phyloP scores from a whole-genome alignment of 2,888 invertebrate species.

The Agrochola macilenta region DNA sequence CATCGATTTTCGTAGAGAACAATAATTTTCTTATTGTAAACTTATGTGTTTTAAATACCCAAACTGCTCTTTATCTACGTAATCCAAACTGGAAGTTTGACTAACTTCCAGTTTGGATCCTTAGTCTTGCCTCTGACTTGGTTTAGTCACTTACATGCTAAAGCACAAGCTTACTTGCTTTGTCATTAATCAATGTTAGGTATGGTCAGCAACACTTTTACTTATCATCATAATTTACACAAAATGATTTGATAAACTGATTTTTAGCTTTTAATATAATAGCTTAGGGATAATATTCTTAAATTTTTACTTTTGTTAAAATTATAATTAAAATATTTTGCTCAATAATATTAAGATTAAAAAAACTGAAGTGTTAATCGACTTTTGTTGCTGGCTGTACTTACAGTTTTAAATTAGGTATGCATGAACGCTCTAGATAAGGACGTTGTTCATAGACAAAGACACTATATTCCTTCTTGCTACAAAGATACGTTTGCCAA shows the following conservation, averaged over 20 bases:
- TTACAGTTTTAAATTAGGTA: background rate
- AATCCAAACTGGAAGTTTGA: background rate
- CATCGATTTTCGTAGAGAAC: background rate
- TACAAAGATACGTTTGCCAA: background rate
- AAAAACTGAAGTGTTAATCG: no score
- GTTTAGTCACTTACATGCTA: background rate
- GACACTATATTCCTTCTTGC: no score
- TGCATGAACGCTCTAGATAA: background rate
- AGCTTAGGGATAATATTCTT: no score
- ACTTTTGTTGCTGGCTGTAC: background rate
- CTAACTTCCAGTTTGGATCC: no score
- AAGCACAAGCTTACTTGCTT: background rate
- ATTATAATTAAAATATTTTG: no score
- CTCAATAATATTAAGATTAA: no score
- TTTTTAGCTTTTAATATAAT: no score
- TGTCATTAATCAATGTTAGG: background rate
- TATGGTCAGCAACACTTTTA: no score
- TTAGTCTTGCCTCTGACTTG: background rate
- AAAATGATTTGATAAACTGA: no score
- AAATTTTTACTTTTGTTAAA: no score
- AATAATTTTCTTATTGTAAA: background rate
- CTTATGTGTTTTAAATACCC: background rate
- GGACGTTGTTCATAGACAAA: constrained; percentile 14
- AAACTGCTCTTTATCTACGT: background rate
- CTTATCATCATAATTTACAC: no score